phyloP scores from a whole-genome alignment of 2,113 vertebrate species.

The Ia io region DNA sequence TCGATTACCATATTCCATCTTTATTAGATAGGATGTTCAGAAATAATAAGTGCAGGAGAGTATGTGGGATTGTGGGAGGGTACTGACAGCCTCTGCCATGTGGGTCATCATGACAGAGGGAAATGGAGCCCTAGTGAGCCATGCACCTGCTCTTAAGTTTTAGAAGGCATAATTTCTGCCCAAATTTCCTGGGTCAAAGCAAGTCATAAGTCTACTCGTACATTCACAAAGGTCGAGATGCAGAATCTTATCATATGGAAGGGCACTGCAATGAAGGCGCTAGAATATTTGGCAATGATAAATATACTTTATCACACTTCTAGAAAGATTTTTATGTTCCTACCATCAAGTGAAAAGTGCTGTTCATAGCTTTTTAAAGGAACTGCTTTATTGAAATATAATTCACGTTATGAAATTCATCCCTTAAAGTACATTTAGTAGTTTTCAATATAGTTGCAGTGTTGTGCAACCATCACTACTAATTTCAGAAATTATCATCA shows the following conservation, averaged over 20 bases:
- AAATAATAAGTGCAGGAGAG: background rate
- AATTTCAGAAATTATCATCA: background rate
- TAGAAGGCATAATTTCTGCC: background rate
- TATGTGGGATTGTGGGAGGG: background rate
- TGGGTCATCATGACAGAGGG: background rate
- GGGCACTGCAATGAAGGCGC: background rate
- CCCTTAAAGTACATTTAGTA: background rate
- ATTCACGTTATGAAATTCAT: background rate
- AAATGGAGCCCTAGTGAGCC: background rate
- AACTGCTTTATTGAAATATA: background rate
- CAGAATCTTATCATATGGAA: background rate
- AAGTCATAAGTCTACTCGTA: background rate
- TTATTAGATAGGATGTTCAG: background rate
- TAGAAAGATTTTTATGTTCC: background rate
- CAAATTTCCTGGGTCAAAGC: background rate
- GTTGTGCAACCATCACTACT: background rate
- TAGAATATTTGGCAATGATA: constrained; percentile 1
- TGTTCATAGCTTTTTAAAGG: background rate
- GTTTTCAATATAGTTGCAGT: background rate
- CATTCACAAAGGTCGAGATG: background rate
- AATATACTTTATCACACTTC: background rate
- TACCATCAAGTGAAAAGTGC: too few relatives aligned
- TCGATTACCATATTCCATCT: too few relatives aligned
- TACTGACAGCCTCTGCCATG: background rate
- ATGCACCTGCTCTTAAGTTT: background rate